A percentile compares a stretch with the other conserved stretches of the same genome.
phyloP scores from a whole-genome alignment of 2,888 invertebrate genomes.

The Hesperia comma region DNA sequence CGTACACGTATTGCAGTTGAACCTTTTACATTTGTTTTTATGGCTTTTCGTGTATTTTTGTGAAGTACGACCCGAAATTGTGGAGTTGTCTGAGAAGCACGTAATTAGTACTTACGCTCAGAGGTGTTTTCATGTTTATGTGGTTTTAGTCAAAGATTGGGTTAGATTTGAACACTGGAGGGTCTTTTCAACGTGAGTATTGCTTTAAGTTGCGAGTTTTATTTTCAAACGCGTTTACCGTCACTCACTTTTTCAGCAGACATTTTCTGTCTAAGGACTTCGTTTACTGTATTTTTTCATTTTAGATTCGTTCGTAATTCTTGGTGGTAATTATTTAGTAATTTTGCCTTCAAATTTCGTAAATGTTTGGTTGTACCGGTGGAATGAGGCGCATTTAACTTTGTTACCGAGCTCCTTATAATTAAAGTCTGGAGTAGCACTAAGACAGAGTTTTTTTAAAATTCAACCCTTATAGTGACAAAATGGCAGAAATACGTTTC shows the following conservation, averaged over 20 bases:
- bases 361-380: too few species aligned
- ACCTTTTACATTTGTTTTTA: constrained; percentile 42
- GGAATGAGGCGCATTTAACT: too few species aligned
- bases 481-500: too few species aligned
- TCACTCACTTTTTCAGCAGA: neutral
- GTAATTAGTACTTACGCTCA: constrained; percentile 40
- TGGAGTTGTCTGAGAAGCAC: constrained; percentile 38
- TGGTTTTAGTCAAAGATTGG: constrained; percentile 22
- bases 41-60: constrained; percentile 30
- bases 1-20: constrained; percentile 45
- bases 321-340: neutral
- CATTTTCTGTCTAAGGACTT: neutral
- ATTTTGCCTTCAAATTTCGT: neutral
- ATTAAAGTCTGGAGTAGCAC: too few species aligned
- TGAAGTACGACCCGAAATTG: constrained; percentile 29
- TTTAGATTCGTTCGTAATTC: neutral
- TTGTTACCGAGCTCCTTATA: too few species aligned
- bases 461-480: too few species aligned
- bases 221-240: neutral
- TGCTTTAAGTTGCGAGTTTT: neutral
- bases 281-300: neutral
- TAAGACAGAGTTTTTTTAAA: too few species aligned
- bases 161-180: constrained; percentile 9
- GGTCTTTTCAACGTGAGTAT: constrained; percentile 4
- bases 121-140: constrained; percentile 16